Conservation (phyloP, 2,888 invertebrate species). For the Saturnia japonica region DNA sequence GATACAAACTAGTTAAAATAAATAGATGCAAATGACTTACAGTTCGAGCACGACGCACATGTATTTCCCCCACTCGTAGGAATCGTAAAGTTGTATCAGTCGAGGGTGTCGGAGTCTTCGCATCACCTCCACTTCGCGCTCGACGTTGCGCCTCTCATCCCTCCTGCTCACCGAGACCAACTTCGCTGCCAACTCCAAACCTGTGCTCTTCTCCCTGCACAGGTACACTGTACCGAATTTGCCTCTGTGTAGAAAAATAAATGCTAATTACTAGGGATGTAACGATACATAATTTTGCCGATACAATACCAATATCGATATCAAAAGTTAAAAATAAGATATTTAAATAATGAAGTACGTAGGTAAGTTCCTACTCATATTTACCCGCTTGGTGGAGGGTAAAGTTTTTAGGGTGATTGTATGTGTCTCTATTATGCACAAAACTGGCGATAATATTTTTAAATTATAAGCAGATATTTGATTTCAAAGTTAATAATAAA, state of each 20-base stretch:
- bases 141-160: constrained; percentile 94
- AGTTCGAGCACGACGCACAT: constrained; percentile 99
- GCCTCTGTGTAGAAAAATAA: constrained; percentile 84
- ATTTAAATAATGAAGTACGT: too few relatives aligned
- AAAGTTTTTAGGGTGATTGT: too few relatives aligned
- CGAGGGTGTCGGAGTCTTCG: constrained; percentile 95
- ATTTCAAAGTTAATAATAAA: too few relatives aligned
- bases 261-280: constrained; percentile 4
- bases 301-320: too few relatives aligned
- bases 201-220: constrained; percentile 92
- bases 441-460: too few relatives aligned
- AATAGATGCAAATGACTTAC: constrained; percentile 84
- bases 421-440: too few relatives aligned
- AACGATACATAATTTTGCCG: too few relatives aligned
- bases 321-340: too few relatives aligned
- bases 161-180: constrained; percentile 92
- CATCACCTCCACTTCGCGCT: constrained; percentile 98
- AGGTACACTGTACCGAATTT: constrained; percentile 98
- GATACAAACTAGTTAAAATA: not conserved
- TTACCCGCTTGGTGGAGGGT: too few relatives aligned
- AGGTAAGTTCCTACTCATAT: too few relatives aligned
- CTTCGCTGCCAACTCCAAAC: constrained; percentile 94
- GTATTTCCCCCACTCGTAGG: constrained; percentile 95
- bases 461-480: too few relatives aligned
- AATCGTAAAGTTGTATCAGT: constrained; percentile 98